phyloP scores from a whole-genome alignment of 2,888 invertebrate genomes.

The Dermolepida albohirtum region DNA sequence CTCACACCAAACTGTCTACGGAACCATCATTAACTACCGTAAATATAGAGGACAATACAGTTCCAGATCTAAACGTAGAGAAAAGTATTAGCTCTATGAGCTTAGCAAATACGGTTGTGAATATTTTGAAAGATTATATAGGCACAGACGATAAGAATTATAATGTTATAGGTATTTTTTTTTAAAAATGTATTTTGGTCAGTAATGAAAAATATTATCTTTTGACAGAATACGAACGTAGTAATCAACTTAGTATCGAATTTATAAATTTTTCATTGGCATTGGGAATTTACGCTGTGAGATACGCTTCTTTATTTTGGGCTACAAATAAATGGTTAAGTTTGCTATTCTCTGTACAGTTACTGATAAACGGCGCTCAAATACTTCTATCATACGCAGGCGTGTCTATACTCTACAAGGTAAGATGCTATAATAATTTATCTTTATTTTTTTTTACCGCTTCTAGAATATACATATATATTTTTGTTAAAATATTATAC shows the following conservation, averaged over 20 bases:
- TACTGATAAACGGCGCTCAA: slow-evolving; percentile 80
- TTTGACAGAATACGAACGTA: slow-evolving; percentile 68
- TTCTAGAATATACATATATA: too few species aligned
- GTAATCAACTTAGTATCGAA: slow-evolving; percentile 79
- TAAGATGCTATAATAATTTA: slow-evolving; percentile 48
- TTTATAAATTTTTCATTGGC: slow-evolving; percentile 85
- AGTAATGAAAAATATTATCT: slow-evolving; percentile 38
- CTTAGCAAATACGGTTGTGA: slow-evolving; percentile 61
- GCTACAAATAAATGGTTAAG: slow-evolving; percentile 86
- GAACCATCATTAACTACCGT: slow-evolving; percentile 39
- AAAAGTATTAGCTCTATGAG: slow-evolving; percentile 54
- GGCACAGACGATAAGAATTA: slow-evolving; percentile 50
- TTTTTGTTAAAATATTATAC: too few species aligned
- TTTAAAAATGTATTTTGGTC: background rate
- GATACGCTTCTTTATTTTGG: slow-evolving; percentile 92
- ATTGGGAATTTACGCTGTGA: slow-evolving; percentile 80
- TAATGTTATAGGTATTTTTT: slow-evolving; percentile 42
- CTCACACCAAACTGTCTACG: slow-evolving; percentile 37
- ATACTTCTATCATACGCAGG: slow-evolving; percentile 81
- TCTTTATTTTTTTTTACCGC: background rate
- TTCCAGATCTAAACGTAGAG: slow-evolving; percentile 35
- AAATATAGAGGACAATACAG: slow-evolving; percentile 49
- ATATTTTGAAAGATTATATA: slow-evolving; percentile 60
- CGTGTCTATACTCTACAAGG: slow-evolving; percentile 85
- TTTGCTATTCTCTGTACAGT: slow-evolving; percentile 83